Evolutionary conservation across 2,888 invertebrate genomes (phyloP).

Genomic region (Apodemia duryi): DNA sequence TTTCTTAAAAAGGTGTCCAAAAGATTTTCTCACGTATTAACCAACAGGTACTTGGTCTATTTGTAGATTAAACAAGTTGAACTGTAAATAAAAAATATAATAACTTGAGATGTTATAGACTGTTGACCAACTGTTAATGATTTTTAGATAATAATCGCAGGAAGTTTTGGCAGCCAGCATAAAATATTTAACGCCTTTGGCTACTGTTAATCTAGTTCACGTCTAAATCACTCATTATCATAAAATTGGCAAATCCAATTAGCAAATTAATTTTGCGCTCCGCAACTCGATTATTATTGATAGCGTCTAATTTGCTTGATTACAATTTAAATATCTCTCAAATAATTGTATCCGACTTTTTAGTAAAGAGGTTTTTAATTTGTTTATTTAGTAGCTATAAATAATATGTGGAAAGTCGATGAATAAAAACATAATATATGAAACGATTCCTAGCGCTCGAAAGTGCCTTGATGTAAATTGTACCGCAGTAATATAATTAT

Average conservation of each 20-base stretch:
- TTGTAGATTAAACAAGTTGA: background rate
- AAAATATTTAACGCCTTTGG: slow-evolving; percentile 15
- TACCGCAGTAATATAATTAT: too few relatives aligned
- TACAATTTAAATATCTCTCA: background rate
- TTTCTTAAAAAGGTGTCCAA: too few relatives aligned
- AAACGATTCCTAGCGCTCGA: too few relatives aligned
- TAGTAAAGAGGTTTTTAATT: background rate
- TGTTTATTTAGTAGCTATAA: too few relatives aligned
- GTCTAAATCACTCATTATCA: slow-evolving; percentile 15
- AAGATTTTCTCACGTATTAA: too few relatives aligned
- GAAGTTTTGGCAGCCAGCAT: slow-evolving; percentile 8
- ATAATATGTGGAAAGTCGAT: too few relatives aligned
- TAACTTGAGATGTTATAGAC: background rate
- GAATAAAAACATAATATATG: too few relatives aligned
- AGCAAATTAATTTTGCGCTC: slow-evolving; percentile 14
- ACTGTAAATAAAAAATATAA: background rate
- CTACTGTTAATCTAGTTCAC: slow-evolving; percentile 14
- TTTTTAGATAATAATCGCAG: slow-evolving; percentile 6
- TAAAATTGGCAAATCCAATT: slow-evolving; percentile 17
- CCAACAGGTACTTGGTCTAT: too few relatives aligned
- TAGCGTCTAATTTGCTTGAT: slow-evolving; percentile 9
- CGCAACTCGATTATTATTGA: slow-evolving; percentile 11
- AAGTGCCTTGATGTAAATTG: too few relatives aligned
- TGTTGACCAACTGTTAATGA: slow-evolving; percentile 7
- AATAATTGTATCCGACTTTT: background rate